Conservation (phyloP, 1,140 invertebrate species). For the Drosophila sproati region DNA sequence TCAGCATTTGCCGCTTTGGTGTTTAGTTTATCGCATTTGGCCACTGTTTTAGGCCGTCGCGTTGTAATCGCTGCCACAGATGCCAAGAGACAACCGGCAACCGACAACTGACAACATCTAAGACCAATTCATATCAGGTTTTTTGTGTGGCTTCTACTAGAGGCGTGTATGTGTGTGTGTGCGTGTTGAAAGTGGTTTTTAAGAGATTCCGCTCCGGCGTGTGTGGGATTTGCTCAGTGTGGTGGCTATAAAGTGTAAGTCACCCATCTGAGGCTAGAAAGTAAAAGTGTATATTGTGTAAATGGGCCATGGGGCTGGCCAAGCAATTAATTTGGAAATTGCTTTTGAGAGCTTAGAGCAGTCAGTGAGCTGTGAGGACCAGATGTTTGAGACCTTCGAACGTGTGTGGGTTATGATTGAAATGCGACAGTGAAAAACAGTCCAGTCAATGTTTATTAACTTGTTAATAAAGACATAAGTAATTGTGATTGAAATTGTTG, state of each 20-base stretch:
- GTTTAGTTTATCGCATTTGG: constrained; percentile 69
- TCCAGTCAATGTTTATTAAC: constrained; percentile 4
- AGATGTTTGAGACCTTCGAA: constrained; percentile 2
- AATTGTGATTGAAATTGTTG: neutral
- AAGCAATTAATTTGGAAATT: constrained; percentile 63
- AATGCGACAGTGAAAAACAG: constrained; percentile 2
- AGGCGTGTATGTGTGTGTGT: neutral
- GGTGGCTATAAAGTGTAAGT: constrained; percentile 24
- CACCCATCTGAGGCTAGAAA: constrained; percentile 50
- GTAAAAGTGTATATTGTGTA: constrained; percentile 62
- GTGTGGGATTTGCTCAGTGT: constrained; percentile 52
- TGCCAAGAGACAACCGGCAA: constrained; percentile 35
- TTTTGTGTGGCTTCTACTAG: constrained; percentile 8
- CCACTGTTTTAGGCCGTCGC: constrained; percentile 57
- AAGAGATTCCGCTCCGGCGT: constrained; percentile 32
- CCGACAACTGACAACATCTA: constrained; percentile 50
- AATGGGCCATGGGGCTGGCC: constrained; percentile 44
- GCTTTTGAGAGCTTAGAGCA: constrained; percentile 44
- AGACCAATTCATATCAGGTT: constrained; percentile 67
- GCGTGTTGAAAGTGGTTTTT: constrained; percentile 44
- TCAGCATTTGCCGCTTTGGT: constrained; percentile 54
- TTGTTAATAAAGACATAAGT: neutral
- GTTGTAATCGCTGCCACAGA: constrained; percentile 25
- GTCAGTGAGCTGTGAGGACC: constrained; percentile 26
- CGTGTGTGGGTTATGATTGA: constrained; percentile 32